These are phyloP conservation scores for Thalassoma bifasciatum DNA, from an alignment of 2,113 vertebrate species.

Conservation along the genomic window DNA sequence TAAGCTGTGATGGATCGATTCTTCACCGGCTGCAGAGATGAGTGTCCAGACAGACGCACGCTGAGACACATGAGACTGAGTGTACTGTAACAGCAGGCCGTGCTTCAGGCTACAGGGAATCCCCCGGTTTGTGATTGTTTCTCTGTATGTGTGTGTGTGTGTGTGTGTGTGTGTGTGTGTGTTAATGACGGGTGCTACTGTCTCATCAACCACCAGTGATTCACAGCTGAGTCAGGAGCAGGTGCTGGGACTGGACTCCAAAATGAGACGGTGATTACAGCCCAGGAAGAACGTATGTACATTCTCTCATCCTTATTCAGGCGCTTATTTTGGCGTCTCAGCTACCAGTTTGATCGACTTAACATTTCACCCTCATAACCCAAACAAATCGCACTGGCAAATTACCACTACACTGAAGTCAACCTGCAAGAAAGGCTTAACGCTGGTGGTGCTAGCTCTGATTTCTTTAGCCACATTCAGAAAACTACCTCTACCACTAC, in stretches of 20 bases:
- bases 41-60: constrained; percentile 4
- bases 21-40: not conserved
- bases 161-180: not conserved
- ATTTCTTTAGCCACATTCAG: too few species aligned
- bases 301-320: constrained; percentile 5
- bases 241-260: constrained; percentile 49
- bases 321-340: not conserved
- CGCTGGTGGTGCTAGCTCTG: too few species aligned
- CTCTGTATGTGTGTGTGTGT: constrained; percentile 18
- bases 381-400: too few species aligned
- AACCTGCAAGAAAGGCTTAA: too few species aligned
- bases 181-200: constrained; percentile 46
- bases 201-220: constrained; percentile 41
- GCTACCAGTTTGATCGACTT: not conserved
- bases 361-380: too few species aligned
- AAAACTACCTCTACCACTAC: too few species aligned
- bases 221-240: constrained; percentile 71
- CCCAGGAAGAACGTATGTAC: not conserved
- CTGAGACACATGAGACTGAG: constrained; percentile 34
- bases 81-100: constrained; percentile 23
- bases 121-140: constrained; percentile 41
- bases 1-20: constrained; percentile 19
- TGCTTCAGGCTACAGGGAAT: constrained; percentile 50
- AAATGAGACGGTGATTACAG: constrained; percentile 26
- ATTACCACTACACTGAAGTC: too few species aligned